phyloP scores from a whole-genome alignment of 2,113 vertebrate species.

The Rhea pennata region DNA sequence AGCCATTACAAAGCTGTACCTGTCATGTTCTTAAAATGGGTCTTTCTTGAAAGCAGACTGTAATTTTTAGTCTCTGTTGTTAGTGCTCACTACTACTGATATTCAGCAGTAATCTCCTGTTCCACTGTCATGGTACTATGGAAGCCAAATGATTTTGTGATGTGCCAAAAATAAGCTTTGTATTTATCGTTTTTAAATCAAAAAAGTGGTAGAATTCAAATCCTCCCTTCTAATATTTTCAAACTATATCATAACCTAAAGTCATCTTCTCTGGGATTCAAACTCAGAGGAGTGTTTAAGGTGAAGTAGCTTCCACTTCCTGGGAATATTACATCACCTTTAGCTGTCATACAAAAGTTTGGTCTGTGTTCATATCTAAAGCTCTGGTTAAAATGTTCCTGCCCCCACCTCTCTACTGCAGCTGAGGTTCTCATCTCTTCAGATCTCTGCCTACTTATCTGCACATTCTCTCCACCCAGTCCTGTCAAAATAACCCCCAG shows the following conservation, averaged over 20 bases:
- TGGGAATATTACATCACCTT: not conserved
- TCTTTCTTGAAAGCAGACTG: not conserved
- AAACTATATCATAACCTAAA: not conserved
- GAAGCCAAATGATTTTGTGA: not conserved
- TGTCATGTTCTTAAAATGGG: not conserved
- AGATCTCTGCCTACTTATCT: not conserved
- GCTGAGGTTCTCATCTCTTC: not conserved
- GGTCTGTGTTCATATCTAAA: not conserved
- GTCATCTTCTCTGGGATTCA: not conserved
- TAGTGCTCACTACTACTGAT: not conserved
- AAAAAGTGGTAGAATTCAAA: conserved; percentile 7
- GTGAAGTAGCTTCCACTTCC: conserved; percentile 12
- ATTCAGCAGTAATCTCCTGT: not conserved
- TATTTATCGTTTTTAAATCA: conserved; percentile 3
- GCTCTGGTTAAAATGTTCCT: not conserved
- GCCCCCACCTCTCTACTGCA: not conserved
- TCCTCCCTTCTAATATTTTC: not conserved
- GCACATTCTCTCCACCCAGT: not conserved
- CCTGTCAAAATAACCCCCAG: not conserved
- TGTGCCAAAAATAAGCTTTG: not conserved
- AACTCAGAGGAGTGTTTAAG: conserved; percentile 1
- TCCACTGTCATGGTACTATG: not conserved
- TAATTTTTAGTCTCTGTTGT: not conserved
- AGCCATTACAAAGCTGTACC: not conserved
- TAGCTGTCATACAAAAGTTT: not conserved